Percentiles rank a stretch among this genome's conserved stretches.
phyloP scores from a whole-genome alignment of 2,888 invertebrate species.

The Yponomeuta plumbellus region DNA sequence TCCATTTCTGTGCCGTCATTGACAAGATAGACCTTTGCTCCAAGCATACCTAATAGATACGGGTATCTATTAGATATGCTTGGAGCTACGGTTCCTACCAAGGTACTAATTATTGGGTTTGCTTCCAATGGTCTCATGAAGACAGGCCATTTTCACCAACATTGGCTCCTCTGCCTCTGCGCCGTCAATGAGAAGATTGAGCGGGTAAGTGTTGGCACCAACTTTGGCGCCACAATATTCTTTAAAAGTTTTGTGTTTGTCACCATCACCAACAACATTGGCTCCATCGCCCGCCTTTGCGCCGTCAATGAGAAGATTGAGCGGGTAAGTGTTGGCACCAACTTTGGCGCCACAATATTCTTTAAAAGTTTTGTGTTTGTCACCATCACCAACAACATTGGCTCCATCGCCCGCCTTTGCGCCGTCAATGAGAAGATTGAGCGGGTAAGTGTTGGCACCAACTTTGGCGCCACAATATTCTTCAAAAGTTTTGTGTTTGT shows the following conservation, averaged over 20 bases:
- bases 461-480: too few relatives aligned
- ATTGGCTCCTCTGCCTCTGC: conserved; percentile 97
- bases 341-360: too few relatives aligned
- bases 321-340: conserved; percentile 73
- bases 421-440: conserved; percentile 94
- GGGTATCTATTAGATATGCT: too few relatives aligned
- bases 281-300: conserved; percentile 97
- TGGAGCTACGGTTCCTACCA: too few relatives aligned
- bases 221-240: too few relatives aligned
- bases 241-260: conserved; percentile 83
- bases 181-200: conserved; percentile 94
- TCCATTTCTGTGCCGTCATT: conserved; percentile 95
- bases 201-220: conserved; percentile 70
- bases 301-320: conserved; percentile 94
- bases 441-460: conserved; percentile 70
- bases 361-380: conserved; percentile 83
- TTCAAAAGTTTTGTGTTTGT: conserved; percentile 83
- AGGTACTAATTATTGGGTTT: too few relatives aligned
- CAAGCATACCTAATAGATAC: too few relatives aligned
- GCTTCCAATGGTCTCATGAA: too few relatives aligned
- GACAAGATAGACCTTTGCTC: too few relatives aligned
- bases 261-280: conserved; percentile 99
- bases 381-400: conserved; percentile 99
- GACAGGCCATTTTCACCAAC: too few relatives aligned
- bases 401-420: conserved; percentile 97